Base-by-base conservation (phyloP, 2,113 vertebrate genomes). In the Tragelaphus strepsiceros region DNA sequence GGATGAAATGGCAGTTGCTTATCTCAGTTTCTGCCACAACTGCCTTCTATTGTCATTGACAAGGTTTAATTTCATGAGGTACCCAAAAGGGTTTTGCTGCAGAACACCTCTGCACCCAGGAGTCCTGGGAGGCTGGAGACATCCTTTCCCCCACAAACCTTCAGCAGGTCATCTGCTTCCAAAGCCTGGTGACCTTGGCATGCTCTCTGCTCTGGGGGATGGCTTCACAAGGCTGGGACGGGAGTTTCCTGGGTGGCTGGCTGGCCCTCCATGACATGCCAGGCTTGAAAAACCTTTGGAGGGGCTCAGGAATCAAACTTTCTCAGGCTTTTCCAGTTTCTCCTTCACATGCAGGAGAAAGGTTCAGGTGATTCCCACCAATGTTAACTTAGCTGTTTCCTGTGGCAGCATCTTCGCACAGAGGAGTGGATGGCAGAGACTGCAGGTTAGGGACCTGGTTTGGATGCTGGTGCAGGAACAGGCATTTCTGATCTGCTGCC, bases 271-370 rank as follows among this genome's bases (percentile, higher is more conserved):
- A 22, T 74, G 35, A 74, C n/a, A 39, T 13, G 10, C n/a, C 67
- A 39, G 35, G 35, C 54, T 90, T 51, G 81, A 93, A 86, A 97
- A 95, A 95, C 92, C 95, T 96, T 85, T 92, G 92, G 95, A 96
- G 90, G 88, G 91, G 84, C 5, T 0, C 92, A 91, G 91, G 96
- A 77, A 98, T 92, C 97, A 97, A 98, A 96, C 85, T 77, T 88
- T 89, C 90, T 98, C 93, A 49, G 97, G 87, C 87, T 96, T 98
- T 96, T 97, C 91, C 89, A 24, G 59, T 43, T 74, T 87, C 87
- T 94, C 39, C 46, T 62, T 83, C 49, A n/a, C 15, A 32, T 67
- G 16, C 19, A 90, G 61, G 32, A 32, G 12, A 51, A 35, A 26
- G 43, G 6, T 56, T 35, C 26, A 2, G 22, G 82, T 22, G 28